Conservation (phyloP, 2,797 vertebrate genomes). For the Parambassis ranga region DNA sequence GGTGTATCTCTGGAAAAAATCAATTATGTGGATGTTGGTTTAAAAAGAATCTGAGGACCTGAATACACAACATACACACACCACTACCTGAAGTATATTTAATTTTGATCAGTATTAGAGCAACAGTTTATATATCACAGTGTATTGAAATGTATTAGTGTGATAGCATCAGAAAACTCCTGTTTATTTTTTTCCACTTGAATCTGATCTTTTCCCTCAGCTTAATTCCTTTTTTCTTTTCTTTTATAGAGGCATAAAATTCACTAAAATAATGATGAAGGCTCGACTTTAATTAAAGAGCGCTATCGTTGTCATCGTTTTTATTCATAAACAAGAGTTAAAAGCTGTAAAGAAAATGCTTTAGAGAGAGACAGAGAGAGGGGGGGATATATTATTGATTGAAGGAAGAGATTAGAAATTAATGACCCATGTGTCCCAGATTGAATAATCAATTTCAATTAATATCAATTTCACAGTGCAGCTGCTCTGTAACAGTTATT, state of each 20-base stretch:
- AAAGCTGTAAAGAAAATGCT: conserved; percentile 50
- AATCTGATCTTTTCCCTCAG: conserved; percentile 1
- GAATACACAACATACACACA: too few species aligned
- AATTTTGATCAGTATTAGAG: too few species aligned
- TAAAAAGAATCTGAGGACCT: too few species aligned
- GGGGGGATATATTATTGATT: conserved; percentile 75
- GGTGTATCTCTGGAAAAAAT: too few species aligned
- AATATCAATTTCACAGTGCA: conserved; percentile 77
- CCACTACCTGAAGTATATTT: too few species aligned
- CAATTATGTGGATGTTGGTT: too few species aligned
- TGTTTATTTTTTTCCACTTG: too few species aligned
- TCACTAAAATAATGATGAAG: conserved; percentile 45
- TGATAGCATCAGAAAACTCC: too few species aligned
- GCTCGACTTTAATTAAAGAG: conserved; percentile 57
- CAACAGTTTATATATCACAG: too few species aligned
- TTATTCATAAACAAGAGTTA: conserved; percentile 68
- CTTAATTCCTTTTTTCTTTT: conserved; percentile 8
- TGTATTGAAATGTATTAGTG: too few species aligned
- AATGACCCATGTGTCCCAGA: conserved; percentile 78
- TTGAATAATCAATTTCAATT: conserved; percentile 83
- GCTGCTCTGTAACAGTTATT: conserved; percentile 63
- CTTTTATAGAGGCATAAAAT: conserved; percentile 21
- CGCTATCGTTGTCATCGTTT: conserved; percentile 49
- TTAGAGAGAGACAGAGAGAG: too few species aligned
- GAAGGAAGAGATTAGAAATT: conserved; percentile 77